phyloP scores from a whole-genome alignment of 2,797 vertebrate genomes.

The Gallinago stenura region DNA sequence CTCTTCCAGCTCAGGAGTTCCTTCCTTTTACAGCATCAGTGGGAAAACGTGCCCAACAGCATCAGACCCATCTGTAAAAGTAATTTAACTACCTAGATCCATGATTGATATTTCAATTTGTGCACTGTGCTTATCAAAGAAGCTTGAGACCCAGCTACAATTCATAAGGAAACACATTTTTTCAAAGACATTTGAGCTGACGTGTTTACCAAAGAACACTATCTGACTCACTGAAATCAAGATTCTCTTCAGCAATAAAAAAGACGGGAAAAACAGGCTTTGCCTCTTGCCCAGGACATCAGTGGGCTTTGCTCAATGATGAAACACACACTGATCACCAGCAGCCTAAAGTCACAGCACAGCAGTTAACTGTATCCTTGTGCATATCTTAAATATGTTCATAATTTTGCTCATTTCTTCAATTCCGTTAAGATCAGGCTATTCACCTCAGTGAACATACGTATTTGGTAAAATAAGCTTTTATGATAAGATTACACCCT shows the following conservation, averaged over 20 bases:
- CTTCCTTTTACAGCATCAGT: neutral
- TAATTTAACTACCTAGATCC: neutral
- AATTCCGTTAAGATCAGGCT: neutral
- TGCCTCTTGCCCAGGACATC: neutral
- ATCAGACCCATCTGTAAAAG: neutral
- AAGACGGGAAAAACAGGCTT: neutral
- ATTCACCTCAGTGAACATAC: neutral
- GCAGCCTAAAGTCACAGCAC: neutral
- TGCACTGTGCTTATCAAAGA: neutral
- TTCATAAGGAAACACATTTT: neutral
- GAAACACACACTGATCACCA: neutral
- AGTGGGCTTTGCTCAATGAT: neutral
- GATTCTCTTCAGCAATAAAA: neutral
- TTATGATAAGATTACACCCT: neutral
- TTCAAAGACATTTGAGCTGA: neutral
- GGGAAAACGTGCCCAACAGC: neutral
- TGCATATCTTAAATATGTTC: neutral
- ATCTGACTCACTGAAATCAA: constrained; percentile 18
- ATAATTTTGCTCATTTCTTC: neutral
- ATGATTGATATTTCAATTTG: neutral
- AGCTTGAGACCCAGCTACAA: neutral
- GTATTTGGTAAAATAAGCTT: neutral
- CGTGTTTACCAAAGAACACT: neutral
- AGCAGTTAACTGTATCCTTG: neutral
- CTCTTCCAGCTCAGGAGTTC: neutral